Evolutionary conservation across 2,113 vertebrate genomes (phyloP), one percentile per base, ranked within the genome.

Genomic region (Zosterops pallidus): DNA sequence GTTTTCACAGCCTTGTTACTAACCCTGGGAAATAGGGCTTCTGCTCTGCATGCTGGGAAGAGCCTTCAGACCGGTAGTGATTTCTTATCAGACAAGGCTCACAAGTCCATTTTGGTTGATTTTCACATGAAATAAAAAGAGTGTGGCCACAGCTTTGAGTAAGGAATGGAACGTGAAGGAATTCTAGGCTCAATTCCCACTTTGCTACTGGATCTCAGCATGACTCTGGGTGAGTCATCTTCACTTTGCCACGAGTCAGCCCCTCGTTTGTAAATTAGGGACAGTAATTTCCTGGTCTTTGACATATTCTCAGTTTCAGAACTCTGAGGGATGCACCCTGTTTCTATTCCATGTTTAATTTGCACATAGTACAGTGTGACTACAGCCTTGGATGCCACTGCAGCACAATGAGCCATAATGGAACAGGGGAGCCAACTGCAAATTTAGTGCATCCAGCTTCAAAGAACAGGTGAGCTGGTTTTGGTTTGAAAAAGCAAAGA

Each of bases 101-200:
- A 78, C 7, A 5, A 76, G 72, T 57, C 74, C 56, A 44, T 89
- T 78, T 81, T 49, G 65, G 80, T 83, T 75, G 79, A 78, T 86
- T 88, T 96, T 72, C 44, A 68, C 80, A 82, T 57, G 60, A 81
- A 93, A 89, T 49, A 68, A 90, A 64, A 87, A 59, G 49, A 76
- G 18, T 8, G 14, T 44, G 44, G 83, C 28, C 75, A 42, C 1
- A 9, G 49, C 62, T 78, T 88, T 44, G 79, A 68, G 80, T 64
- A 86, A 94, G 49, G 53, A 53, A 82, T 3, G 3, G 44, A 82
- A 89, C 41, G 79, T 86, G 62, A 65, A 93, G 69, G 86, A 90
- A 90, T 92, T 90, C 76, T 53, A 83, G 72, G 88, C 72, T 92
- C 77, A 42, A 69, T 94, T 96, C 92, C 86, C 88, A 88, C 68